These are phyloP conservation scores for Catostylus mosaicus DNA, from an alignment of 30 jellyfish, hydroid and myxozoan genomes.

Conservation along the genomic window DNA sequence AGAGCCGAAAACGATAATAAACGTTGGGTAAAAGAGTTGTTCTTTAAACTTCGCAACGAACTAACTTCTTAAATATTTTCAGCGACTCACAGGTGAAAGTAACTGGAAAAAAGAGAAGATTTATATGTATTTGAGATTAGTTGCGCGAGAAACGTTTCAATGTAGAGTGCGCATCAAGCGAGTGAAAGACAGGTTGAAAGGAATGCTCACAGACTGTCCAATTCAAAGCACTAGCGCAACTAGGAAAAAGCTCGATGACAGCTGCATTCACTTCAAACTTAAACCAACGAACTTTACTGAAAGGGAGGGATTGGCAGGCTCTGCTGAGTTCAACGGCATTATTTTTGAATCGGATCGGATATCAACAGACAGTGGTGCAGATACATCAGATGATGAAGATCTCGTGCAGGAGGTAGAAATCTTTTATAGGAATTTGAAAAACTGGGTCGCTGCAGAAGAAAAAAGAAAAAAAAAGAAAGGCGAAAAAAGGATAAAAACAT, in stretches of 20 bases:
- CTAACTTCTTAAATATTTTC: no score
- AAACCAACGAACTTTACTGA: background rate
- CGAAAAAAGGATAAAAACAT: background rate
- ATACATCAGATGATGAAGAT: constrained; percentile 60
- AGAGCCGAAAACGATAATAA: no score
- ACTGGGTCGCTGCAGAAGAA: constrained; percentile 32
- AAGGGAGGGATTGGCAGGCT: background rate
- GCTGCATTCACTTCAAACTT: constrained; percentile 23
- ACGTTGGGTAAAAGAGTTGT: no score
- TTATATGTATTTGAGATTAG: constrained; percentile 25
- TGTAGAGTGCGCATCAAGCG: constrained; percentile 48
- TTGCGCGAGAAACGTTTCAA: constrained; percentile 35
- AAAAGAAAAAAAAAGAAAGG: constrained; percentile 19
- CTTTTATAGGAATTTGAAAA: constrained; percentile 10
- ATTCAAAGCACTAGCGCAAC: constrained; percentile 16
- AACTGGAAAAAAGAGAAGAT: constrained; percentile 17
- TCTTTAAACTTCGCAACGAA: no score
- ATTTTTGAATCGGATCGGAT: background rate
- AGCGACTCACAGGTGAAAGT: constrained; percentile 16
- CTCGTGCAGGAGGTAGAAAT: constrained; percentile 27
- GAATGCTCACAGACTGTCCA: constrained; percentile 24
- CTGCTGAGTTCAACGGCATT: background rate
- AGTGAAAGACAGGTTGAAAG: constrained; percentile 36
- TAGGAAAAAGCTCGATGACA: constrained; percentile 6
- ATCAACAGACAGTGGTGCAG: constrained; percentile 26